Evolutionary conservation across 2,888 invertebrate species (phyloP).

Genomic region (Polymixis flavicincta): DNA sequence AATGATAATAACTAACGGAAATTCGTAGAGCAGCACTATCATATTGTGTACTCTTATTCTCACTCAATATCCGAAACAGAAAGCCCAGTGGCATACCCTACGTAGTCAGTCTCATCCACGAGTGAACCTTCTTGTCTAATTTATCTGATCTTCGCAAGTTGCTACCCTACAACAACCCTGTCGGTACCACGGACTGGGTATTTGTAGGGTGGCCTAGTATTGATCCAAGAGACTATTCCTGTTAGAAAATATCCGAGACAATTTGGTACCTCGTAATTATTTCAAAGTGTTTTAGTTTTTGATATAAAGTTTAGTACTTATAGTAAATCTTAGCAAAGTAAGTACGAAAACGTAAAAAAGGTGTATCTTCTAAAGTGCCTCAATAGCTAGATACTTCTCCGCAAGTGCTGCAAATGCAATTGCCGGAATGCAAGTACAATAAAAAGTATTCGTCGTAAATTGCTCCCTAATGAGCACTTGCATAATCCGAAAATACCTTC

Average conservation of each 20-base stretch:
- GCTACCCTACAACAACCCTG: neutral
- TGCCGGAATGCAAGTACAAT: constrained; percentile 41
- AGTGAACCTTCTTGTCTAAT: constrained; percentile 6
- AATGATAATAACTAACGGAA: neutral
- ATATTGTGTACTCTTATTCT: neutral
- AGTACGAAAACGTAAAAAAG: neutral
- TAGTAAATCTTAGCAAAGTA: neutral
- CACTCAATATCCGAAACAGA: neutral
- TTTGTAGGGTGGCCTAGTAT: constrained; percentile 5
- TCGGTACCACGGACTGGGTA: neutral
- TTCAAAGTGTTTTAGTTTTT: neutral
- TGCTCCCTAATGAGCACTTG: constrained; percentile 49
- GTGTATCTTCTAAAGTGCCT: constrained; percentile 7
- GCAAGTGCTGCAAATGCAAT: constrained; percentile 21
- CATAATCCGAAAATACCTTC: constrained; percentile 58
- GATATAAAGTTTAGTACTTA: neutral
- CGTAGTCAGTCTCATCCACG: constrained; percentile 4
- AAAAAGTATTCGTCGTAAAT: constrained; percentile 45
- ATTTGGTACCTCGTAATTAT: neutral
- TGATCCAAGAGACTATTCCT: constrained; percentile 12
- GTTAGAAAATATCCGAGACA: neutral
- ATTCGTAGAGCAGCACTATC: neutral
- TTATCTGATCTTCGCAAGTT: constrained; percentile 9
- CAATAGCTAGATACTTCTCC: constrained; percentile 1
- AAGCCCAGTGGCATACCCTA: neutral